Evolutionary conservation across 2,888 invertebrate species (phyloP).

Genomic region (Archips crataeganus): DNA sequence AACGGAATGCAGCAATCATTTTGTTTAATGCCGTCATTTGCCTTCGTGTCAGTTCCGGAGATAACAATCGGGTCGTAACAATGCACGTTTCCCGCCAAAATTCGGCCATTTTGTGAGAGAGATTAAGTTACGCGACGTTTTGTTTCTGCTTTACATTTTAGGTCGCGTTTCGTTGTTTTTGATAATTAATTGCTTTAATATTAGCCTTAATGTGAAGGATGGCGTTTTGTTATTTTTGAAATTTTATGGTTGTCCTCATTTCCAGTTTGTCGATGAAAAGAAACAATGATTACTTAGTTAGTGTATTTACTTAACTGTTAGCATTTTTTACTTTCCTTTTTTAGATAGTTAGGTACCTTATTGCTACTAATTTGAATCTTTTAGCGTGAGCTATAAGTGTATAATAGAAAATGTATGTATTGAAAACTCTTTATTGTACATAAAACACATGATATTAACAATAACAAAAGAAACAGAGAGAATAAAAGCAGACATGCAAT

Average conservation of each 20-base stretch:
- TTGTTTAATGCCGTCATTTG: conserved; percentile 62
- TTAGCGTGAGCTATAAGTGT: too few relatives aligned
- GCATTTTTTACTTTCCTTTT: too few relatives aligned
- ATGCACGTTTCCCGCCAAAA: conserved; percentile 57
- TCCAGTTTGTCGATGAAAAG: too few relatives aligned
- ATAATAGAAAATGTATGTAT: too few relatives aligned
- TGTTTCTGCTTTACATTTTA: conserved; percentile 31
- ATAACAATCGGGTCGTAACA: conserved; percentile 57
- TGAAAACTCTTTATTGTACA: too few relatives aligned
- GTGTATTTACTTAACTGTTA: too few relatives aligned
- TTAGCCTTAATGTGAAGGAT: not conserved
- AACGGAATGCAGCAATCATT: conserved; percentile 54
- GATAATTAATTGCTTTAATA: conserved; percentile 34
- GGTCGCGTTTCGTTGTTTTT: conserved; percentile 45
- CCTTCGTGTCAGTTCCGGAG: conserved; percentile 53
- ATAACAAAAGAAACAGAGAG: too few relatives aligned
- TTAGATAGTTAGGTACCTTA: too few relatives aligned
- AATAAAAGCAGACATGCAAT: too few relatives aligned
- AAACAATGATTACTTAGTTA: too few relatives aligned
- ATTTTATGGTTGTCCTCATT: not conserved
- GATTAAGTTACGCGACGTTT: conserved; percentile 41
- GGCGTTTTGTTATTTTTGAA: not conserved
- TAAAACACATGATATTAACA: too few relatives aligned
- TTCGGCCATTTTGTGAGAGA: conserved; percentile 54
- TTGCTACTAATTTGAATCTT: too few relatives aligned